A percentile compares a stretch with the other conserved stretches of the same genome.
Conservation (phyloP, 2,797 vertebrate genomes). For the Limosa lapponica region DNA sequence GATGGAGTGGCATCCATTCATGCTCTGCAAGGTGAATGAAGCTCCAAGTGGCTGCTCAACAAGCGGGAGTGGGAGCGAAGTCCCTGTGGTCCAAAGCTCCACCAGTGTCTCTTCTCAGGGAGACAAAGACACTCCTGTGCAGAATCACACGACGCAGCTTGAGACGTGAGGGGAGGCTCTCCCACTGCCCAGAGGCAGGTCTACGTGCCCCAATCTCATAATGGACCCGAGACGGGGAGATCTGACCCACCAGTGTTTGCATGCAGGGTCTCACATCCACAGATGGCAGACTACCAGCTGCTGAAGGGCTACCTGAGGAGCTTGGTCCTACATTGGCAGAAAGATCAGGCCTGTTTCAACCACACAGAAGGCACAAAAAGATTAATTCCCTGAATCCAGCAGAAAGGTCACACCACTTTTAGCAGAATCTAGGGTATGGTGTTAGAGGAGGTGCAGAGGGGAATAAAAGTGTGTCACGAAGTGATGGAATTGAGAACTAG, state of each 20-base stretch:
- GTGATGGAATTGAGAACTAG: neutral
- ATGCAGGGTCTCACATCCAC: neutral
- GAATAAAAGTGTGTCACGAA: neutral
- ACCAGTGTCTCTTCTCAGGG: neutral
- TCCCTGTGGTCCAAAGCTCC: neutral
- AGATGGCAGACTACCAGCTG: neutral
- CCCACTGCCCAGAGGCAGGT: neutral
- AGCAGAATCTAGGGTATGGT: neutral
- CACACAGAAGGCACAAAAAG: neutral
- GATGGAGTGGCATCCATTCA: too few relatives aligned
- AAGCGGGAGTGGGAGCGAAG: neutral
- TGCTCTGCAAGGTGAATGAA: neutral
- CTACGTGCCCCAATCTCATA: rapidly evolving
- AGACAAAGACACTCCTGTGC: neutral
- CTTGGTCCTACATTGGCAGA: neutral
- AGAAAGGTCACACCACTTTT: neutral
- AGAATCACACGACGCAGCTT: neutral
- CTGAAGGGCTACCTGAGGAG: neutral
- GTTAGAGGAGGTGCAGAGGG: neutral
- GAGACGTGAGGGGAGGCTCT: neutral
- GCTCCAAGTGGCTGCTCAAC: neutral
- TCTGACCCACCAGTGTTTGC: rapidly evolving
- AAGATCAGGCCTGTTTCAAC: neutral
- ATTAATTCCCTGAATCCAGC: neutral
- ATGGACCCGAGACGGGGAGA: neutral